Evolutionary conservation across 2,797 vertebrate species (phyloP).

Genomic region (Echeneis naucrates): DNA sequence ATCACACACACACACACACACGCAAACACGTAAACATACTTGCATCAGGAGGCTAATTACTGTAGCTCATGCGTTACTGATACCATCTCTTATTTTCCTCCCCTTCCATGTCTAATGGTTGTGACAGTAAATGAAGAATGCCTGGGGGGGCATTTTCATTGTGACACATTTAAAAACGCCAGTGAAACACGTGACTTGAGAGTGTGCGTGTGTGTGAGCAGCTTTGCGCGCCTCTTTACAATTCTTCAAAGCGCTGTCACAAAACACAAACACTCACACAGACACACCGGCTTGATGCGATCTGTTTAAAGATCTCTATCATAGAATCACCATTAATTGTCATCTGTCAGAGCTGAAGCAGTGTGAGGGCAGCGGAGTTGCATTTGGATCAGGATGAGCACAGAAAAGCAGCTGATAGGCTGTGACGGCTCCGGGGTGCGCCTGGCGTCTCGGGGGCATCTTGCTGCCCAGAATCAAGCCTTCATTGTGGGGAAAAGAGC

Average conservation of each 20-base stretch:
- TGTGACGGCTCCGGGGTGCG: slow-evolving; percentile 72
- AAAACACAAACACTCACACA: slow-evolving; percentile 50
- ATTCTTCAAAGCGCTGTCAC: slow-evolving; percentile 77
- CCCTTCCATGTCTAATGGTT: slow-evolving; percentile 83
- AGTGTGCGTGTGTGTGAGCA: slow-evolving; percentile 31
- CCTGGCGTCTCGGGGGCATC: slow-evolving; percentile 72
- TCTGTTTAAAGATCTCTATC: slow-evolving; percentile 76
- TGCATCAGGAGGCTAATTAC: slow-evolving; percentile 83
- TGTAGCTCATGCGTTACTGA: slow-evolving; percentile 84
- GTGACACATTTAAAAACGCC: slow-evolving; percentile 79
- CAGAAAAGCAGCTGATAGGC: slow-evolving; percentile 67
- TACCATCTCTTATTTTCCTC: slow-evolving; percentile 82
- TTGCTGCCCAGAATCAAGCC: slow-evolving; percentile 77
- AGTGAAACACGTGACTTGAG: slow-evolving; percentile 57
- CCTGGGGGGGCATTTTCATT: slow-evolving; percentile 77
- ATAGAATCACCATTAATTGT: slow-evolving; percentile 77
- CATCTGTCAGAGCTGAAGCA: slow-evolving; percentile 74
- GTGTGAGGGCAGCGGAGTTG: slow-evolving; percentile 45
- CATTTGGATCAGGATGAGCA: slow-evolving; percentile 53
- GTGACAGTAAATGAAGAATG: slow-evolving; percentile 85
- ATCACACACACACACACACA: slow-evolving; percentile 31
- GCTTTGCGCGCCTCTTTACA: slow-evolving; percentile 57
- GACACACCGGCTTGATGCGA: slow-evolving; percentile 60
- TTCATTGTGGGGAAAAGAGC: slow-evolving; percentile 79
- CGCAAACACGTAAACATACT: slow-evolving; percentile 60